Evolutionary conservation across 2,888 invertebrate species (phyloP).

Genomic region (Phyllotreta striolata): DNA sequence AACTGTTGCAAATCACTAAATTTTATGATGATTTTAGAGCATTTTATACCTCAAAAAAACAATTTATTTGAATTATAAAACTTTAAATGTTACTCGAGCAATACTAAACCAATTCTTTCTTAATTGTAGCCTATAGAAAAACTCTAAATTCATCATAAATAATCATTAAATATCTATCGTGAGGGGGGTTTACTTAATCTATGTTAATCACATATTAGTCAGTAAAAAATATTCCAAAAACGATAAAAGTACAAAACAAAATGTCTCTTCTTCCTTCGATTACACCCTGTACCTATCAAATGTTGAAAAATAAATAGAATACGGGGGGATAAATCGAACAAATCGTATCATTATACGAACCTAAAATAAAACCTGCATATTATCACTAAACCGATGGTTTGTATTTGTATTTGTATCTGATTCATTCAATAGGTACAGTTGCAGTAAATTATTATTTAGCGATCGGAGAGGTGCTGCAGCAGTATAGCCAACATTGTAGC

Average conservation of each 20-base stretch:
- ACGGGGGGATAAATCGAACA: too few relatives aligned
- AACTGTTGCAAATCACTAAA: conserved; percentile 24
- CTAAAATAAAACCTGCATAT: not conserved
- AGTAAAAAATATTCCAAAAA: conserved; percentile 52
- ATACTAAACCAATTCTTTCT: too few relatives aligned
- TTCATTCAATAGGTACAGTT: conserved; percentile 52
- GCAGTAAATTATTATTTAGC: conserved; percentile 46
- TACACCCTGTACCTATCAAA: conserved; percentile 55
- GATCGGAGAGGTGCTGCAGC: conserved; percentile 62
- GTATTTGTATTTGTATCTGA: conserved; percentile 19
- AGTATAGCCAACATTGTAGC: conserved; percentile 62
- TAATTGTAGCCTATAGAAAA: too few relatives aligned
- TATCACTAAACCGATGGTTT: too few relatives aligned
- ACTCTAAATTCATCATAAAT: conserved; percentile 35
- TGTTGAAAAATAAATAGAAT: conserved; percentile 25
- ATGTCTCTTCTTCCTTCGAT: conserved; percentile 58
- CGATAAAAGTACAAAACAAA: conserved; percentile 56
- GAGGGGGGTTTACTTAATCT: conserved; percentile 54
- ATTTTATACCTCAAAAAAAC: too few relatives aligned
- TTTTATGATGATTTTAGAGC: conserved; percentile 3
- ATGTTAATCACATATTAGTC: conserved; percentile 59
- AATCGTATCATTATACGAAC: too few relatives aligned
- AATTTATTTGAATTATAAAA: too few relatives aligned
- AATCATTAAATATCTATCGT: conserved; percentile 20
- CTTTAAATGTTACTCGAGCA: too few relatives aligned